Base-by-base conservation (phyloP, 2,797 vertebrate genomes). In the Leptoclinus maculatus region DNA sequence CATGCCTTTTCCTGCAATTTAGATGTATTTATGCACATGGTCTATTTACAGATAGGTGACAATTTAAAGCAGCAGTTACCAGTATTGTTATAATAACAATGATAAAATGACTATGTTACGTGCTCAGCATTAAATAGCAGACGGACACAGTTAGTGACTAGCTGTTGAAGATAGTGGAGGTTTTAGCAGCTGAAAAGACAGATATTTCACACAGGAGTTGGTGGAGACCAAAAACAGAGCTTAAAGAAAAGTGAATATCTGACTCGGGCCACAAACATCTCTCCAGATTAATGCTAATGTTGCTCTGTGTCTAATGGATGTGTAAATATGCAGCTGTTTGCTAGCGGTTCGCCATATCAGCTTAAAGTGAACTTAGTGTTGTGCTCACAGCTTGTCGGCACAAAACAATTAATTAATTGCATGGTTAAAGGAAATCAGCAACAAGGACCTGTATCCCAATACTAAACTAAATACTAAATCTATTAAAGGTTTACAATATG, bases 391-490 rank as follows among this genome's bases (percentile, higher is more conserved):
- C 25, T 67, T 19, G n/a, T 67, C n/a, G 21, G n/a, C 51, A 2
- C 29, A 34, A 51, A 9, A 49, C 8, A n/a, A n/a, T n/a, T n/a
- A 66, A 66, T 36, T 5, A 27, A 14, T 67, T n/a, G 16, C 39
- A 47, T 14, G 5, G 36, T 29, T 63, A 39, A 25, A 39, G 51
- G 27, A 14, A 16, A 57, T 56, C 47, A 45, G 0, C 13, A 23
- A 16, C 25, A 36, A 60, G 19, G 19, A 25, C 2, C 25, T 39
- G 13, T 17, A 19, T 60, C 72, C 39, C 14, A 38, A 66, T 36
- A 36, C 29, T 34, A 19, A 43, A 73, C 14, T 63, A n/a, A 64
- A 36, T 59, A 67, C 23, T 34, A 29, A 72, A 45, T 41, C 34
- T 11, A 49, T 29, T 29, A 58, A 43, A 16, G 17, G 45, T n/a